Conservation (phyloP, 2,888 invertebrate species). For the Eremobia ochroleuca region DNA sequence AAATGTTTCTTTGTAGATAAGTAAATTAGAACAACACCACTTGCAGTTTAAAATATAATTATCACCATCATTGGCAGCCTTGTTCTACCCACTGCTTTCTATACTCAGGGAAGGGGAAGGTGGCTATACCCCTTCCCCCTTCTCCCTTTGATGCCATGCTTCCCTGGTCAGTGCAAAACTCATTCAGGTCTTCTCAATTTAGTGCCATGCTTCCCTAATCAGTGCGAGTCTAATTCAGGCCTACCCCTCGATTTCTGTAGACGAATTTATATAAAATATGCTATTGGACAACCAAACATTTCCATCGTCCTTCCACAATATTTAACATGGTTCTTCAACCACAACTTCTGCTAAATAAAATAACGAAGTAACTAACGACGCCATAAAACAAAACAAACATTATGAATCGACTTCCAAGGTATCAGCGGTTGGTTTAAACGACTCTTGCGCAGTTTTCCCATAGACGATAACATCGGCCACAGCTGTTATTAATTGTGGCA, state of each 20-base stretch:
- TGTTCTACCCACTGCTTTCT: neutral
- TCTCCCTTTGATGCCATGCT: neutral
- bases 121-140: too few relatives aligned
- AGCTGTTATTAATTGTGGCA: constrained; percentile 72
- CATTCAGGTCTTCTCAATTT: neutral
- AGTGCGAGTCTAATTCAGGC: neutral
- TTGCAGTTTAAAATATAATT: neutral
- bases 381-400: constrained; percentile 30
- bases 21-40: neutral
- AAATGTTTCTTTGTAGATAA: neutral
- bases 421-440: constrained; percentile 54
- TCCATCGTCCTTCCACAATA: too few relatives aligned
- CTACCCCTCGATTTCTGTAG: too few relatives aligned
- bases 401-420: constrained; percentile 45
- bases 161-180: too few relatives aligned
- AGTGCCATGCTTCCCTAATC: neutral
- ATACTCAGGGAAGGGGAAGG: too few relatives aligned
- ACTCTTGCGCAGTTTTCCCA: constrained; percentile 74
- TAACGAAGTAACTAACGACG: neutral
- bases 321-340: neutral
- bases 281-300: neutral
- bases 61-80: neutral
- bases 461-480: constrained; percentile 74
- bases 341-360: neutral
- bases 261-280: neutral